Evolutionary conservation across 2,797 vertebrate genomes (phyloP), one percentile per base, ranked within the genome.

Genomic region (Chloroceryle inda): DNA sequence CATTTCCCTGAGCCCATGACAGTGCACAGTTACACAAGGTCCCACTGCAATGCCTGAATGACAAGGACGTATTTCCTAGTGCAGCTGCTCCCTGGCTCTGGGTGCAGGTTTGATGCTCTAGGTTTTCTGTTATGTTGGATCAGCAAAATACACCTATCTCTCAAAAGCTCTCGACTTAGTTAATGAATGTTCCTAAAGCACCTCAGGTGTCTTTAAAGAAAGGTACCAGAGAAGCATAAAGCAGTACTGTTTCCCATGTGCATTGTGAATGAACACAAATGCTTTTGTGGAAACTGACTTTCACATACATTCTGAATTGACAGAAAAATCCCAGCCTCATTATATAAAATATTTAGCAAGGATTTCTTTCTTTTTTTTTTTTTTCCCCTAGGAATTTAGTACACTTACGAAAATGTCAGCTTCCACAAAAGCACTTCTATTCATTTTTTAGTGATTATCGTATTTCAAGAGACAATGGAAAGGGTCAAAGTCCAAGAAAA

Each of bases 261-360:
- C 21, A 49, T 23, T 86, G 50, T 56, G 66, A 89, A 89, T 79
- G 35, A 93, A 94, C 22, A 68, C 19, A 86, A 89, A 86, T 49
- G 56, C 5, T 88, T 94, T 92, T 82, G 35, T 45, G 35, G 38
- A 93, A 91, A 67, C 4, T 56, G 76, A 77, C 44, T 92, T 94
- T 85, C 63, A 63, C 17, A 31, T 49, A 72, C 3, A 20, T 58
- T 61, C 9, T 61, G 42, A 89, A 75, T 35, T 55, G 29, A 18
- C 88, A n/a, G 13, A 59, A 85, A 76, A 78, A 72, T 31, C 6
- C 3, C 14, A 52, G 19, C 29, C 84, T 59, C 6, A 0, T 45
- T 44, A 5, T 50, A 77, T 92, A 56, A 94, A 94, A 91, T 81
- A 89, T 89, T 97, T 95, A 91, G 11, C 13, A 42, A 20, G 10